Percentiles rank a stretch among this genome's conserved stretches.
Conservation (phyloP, 2,113 vertebrate species). For the Oreochromis tanganicae region DNA sequence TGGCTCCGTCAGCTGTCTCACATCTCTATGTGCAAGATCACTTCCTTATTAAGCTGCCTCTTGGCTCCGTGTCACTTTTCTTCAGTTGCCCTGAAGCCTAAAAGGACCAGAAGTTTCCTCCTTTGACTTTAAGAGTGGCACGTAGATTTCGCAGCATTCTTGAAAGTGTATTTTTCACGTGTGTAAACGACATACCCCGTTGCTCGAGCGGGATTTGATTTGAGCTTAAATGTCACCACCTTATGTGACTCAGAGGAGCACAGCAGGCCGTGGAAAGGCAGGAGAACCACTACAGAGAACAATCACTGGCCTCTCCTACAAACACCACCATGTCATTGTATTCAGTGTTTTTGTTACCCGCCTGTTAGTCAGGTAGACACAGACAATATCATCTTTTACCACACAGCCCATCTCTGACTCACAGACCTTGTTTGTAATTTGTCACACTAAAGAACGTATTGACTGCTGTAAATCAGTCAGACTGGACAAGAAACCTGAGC, state of each 20-base stretch:
- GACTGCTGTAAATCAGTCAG: not conserved
- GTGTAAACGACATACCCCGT: not conserved
- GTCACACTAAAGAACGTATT: not conserved
- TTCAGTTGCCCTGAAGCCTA: not conserved
- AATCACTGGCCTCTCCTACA: slow-evolving; percentile 19
- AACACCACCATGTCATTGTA: not conserved
- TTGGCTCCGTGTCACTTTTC: not conserved
- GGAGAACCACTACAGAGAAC: slow-evolving; percentile 37
- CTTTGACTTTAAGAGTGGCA: not conserved
- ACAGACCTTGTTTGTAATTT: not conserved
- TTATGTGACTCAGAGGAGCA: slow-evolving; percentile 28
- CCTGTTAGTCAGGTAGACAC: slow-evolving; percentile 31
- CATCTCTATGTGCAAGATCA: slow-evolving; percentile 1
- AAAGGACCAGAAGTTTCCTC: not conserved
- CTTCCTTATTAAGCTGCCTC: slow-evolving; percentile 15
- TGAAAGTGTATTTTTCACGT: not conserved
- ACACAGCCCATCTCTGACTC: not conserved
- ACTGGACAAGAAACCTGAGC: not conserved
- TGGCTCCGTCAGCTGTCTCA: slow-evolving; percentile 11
- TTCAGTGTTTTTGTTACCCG: slow-evolving; percentile 19
- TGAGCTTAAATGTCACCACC: not conserved
- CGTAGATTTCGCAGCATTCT: not conserved
- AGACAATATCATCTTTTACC: not conserved
- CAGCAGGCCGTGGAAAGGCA: slow-evolving; percentile 12
- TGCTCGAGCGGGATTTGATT: not conserved